phyloP scores from a whole-genome alignment of 2,113 vertebrate genomes.

The Murina feae region DNA sequence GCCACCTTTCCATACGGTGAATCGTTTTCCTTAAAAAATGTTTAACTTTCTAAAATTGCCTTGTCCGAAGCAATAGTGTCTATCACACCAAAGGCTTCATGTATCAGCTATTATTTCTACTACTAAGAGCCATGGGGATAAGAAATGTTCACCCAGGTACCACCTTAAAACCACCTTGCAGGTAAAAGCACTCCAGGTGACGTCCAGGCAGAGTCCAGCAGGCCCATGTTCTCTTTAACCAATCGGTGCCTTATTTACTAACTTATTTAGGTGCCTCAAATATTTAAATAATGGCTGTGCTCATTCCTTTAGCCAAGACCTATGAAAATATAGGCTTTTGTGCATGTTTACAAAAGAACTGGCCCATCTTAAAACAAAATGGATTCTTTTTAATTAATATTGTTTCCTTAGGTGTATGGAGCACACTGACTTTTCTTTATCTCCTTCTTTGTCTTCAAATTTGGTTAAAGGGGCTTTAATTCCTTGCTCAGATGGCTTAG shows the following conservation, averaged over 20 bases:
- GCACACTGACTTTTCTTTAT: neutral
- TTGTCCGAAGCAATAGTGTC: neutral
- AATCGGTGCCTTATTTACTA: neutral
- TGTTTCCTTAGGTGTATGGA: neutral
- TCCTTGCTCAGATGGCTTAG: neutral
- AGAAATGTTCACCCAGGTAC: neutral
- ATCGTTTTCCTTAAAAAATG: neutral
- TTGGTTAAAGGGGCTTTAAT: neutral
- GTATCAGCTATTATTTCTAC: neutral
- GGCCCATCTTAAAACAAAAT: neutral
- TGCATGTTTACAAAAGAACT: neutral
- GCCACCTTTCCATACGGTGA: neutral
- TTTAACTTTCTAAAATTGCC: neutral
- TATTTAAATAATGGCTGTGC: neutral
- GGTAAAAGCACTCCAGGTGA: neutral
- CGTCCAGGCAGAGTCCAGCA: neutral
- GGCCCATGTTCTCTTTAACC: rapidly evolving
- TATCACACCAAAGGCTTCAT: neutral
- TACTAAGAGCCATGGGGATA: neutral
- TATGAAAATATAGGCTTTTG: neutral
- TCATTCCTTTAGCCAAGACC: neutral
- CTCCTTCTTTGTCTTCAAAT: neutral
- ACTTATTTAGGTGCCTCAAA: neutral
- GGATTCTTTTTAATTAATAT: neutral
- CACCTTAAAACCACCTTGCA: neutral